Percentiles rank a stretch among this genome's conserved stretches.
These are phyloP conservation scores for Micromesistius poutassou DNA, from an alignment of 2,797 vertebrate species.

Conservation along the genomic window DNA sequence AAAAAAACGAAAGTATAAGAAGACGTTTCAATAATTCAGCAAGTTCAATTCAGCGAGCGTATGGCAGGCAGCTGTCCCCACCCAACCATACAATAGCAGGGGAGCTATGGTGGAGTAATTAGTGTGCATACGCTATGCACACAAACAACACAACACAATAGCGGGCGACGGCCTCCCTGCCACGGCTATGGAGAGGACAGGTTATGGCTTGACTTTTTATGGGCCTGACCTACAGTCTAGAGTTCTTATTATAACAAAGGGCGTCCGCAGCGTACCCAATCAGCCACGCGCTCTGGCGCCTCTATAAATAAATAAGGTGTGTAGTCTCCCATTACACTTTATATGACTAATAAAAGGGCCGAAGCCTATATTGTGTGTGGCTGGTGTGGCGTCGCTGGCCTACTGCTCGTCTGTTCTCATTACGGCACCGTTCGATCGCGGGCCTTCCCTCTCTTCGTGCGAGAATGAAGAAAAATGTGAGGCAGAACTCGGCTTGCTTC, in stretches of 20 bases:
- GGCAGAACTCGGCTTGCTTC: slow-evolving; percentile 27
- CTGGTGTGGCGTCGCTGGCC: background rate
- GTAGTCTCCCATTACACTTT: background rate
- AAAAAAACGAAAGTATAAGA: background rate
- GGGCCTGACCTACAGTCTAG: slow-evolving; percentile 13
- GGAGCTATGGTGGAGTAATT: background rate
- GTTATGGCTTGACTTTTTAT: slow-evolving; percentile 42
- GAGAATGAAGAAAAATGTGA: slow-evolving; percentile 35
- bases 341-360: background rate
- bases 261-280: background rate
- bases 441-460: slow-evolving; percentile 19
- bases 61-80: slow-evolving; percentile 49
- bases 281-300: background rate
- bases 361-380: background rate
- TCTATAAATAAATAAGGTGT: background rate
- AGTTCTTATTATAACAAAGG: slow-evolving; percentile 1
- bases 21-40: slow-evolving; percentile 67
- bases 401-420: slow-evolving; percentile 3
- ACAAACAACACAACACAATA: slow-evolving; percentile 23
- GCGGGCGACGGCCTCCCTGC: background rate
- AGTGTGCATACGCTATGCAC: slow-evolving; percentile 32
- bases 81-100: slow-evolving; percentile 43
- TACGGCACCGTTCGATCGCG: slow-evolving; percentile 10
- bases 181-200: slow-evolving; percentile 25
- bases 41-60: slow-evolving; percentile 24